These are phyloP conservation scores for Orchesella flavescens DNA, from an alignment of 2,888 invertebrate genomes.

Conservation along the genomic window DNA sequence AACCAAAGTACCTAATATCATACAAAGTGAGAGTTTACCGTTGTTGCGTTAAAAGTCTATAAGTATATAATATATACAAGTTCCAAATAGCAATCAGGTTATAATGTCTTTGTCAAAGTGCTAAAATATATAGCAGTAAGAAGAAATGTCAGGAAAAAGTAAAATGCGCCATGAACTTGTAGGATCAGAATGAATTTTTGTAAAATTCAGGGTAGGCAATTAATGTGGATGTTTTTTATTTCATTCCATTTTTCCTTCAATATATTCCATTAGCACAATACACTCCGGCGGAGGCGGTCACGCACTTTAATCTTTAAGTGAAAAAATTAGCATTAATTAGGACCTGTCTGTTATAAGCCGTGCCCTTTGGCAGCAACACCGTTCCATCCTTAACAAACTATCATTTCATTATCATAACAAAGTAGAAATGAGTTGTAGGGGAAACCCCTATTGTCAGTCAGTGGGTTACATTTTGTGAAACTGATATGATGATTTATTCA, in stretches of 20 bases:
- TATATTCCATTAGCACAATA: not conserved
- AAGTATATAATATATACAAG: not conserved
- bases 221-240: not conserved
- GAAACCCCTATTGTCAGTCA: not conserved
- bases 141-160: not conserved
- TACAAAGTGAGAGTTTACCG: not conserved
- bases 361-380: slow-evolving; percentile 4
- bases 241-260: not conserved
- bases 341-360: not conserved
- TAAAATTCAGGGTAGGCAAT: not conserved
- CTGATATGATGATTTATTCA: not conserved
- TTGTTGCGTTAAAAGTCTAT: not conserved
- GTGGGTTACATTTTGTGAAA: not conserved
- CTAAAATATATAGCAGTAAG: not conserved
- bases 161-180: not conserved
- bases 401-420: not conserved
- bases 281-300: not conserved
- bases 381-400: not conserved
- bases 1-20: not conserved
- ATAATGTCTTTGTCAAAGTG: not conserved
- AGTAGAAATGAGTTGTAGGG: not conserved
- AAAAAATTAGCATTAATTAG: slow-evolving; percentile 10
- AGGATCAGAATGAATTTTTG: not conserved
- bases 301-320: not conserved
- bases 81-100: not conserved